Percentiles rank a stretch among this genome's conserved stretches.
Conservation (phyloP, 1,140 invertebrate genomes). For the Ptiloglossa arizonensis region DNA sequence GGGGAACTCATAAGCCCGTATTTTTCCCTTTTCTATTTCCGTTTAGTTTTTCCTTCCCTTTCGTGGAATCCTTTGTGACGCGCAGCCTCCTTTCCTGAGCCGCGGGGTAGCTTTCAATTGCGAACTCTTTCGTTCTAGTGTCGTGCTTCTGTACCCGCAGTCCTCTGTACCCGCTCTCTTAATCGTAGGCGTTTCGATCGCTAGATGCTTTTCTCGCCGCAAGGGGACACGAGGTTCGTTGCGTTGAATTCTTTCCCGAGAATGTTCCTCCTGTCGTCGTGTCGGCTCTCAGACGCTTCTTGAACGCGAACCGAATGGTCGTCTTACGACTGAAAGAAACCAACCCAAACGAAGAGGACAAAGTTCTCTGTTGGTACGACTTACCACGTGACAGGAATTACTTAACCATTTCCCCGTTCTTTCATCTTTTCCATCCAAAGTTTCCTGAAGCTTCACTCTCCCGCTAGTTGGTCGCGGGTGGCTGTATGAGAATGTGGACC, state of each 20-base stretch:
- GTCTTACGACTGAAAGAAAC: not conserved
- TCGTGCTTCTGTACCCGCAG: too few species aligned
- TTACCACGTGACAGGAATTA: not conserved
- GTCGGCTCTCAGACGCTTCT: not conserved
- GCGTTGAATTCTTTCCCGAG: not conserved
- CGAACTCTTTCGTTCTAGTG: not conserved
- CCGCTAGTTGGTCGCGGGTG: too few species aligned
- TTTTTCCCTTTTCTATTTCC: constrained; percentile 6
- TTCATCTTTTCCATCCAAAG: constrained; percentile 7
- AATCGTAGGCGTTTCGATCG: not conserved
- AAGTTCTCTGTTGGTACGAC: not conserved
- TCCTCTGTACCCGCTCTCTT: not conserved
- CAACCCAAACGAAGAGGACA: not conserved
- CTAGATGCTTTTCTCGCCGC: not conserved
- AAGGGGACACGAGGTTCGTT: not conserved
- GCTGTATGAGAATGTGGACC: too few species aligned
- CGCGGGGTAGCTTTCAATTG: not conserved
- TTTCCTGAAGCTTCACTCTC: constrained; percentile 5
- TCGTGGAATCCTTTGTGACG: not conserved
- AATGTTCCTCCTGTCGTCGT: not conserved
- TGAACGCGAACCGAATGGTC: not conserved
- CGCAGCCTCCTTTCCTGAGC: not conserved
- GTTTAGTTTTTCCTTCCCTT: not conserved
- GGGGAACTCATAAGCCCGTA: constrained; percentile 7
- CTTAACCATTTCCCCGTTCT: not conserved